Percentiles rank a stretch among this genome's conserved stretches.
phyloP scores from a whole-genome alignment of 1,140 invertebrate genomes.

The Drosophila setifemur region DNA sequence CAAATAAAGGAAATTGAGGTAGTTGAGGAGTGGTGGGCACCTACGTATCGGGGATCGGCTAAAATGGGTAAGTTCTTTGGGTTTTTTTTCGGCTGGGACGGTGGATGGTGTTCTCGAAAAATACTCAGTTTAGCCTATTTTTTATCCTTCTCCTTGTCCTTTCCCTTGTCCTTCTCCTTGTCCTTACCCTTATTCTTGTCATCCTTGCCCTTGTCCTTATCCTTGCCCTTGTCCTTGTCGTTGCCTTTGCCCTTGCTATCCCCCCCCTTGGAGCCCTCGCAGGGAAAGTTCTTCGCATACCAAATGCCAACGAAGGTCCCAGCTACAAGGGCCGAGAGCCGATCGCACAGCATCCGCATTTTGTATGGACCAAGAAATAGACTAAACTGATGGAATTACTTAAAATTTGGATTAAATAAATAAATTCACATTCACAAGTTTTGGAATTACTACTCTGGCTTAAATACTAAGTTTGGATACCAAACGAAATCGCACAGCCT shows the following conservation, averaged over 20 bases:
- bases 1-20: background rate
- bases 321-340: background rate
- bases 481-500: background rate
- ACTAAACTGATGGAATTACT: background rate
- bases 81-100: background rate
- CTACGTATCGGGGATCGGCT: slow-evolving; percentile 3
- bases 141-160: background rate
- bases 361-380: background rate
- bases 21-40: background rate
- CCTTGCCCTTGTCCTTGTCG: background rate
- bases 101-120: background rate
- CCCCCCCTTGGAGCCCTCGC: background rate
- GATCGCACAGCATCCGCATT: slow-evolving; percentile 17
- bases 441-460: too few species aligned
- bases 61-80: background rate
- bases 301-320: slow-evolving; percentile 12
- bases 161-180: background rate
- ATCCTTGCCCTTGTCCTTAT: background rate
- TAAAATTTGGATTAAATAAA: background rate
- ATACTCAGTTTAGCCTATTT: slow-evolving; percentile 2
- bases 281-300: slow-evolving; percentile 8
- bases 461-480: too few species aligned
- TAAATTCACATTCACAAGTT: too few species aligned
- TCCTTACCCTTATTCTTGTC: background rate
- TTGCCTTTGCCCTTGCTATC: background rate